Conservation (phyloP, 2,113 vertebrate genomes). For the Stercorarius parasiticus region DNA sequence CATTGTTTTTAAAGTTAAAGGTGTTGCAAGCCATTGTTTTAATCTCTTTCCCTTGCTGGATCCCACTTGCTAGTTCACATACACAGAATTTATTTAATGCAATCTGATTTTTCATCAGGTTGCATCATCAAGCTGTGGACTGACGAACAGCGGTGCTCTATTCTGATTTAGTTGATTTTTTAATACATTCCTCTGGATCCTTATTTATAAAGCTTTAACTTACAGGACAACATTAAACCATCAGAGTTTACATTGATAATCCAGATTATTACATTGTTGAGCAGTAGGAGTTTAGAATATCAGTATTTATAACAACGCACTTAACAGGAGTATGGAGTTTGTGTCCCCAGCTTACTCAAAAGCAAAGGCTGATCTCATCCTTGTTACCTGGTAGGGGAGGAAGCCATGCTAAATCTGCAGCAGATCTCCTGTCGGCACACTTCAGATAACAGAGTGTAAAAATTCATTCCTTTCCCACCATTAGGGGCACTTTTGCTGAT, state of each 20-base stretch:
- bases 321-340: not conserved
- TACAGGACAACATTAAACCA: not conserved
- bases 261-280: not conserved
- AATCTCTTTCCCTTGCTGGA: not conserved
- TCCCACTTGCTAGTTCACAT: not conserved
- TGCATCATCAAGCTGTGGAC: not conserved
- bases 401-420: not conserved
- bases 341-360: not conserved
- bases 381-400: not conserved
- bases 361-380: not conserved
- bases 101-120: not conserved
- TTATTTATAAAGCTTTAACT: not conserved
- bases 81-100: not conserved
- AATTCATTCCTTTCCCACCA: not conserved
- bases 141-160: not conserved
- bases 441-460: not conserved
- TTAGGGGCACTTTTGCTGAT: not conserved
- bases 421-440: not conserved
- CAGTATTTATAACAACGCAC: not conserved
- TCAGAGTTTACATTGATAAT: not conserved
- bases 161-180: not conserved
- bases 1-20: not conserved
- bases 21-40: not conserved
- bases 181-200: not conserved
- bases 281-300: not conserved